phyloP scores from a whole-genome alignment of 2,888 invertebrate genomes.

The Harpalus rufipes region DNA sequence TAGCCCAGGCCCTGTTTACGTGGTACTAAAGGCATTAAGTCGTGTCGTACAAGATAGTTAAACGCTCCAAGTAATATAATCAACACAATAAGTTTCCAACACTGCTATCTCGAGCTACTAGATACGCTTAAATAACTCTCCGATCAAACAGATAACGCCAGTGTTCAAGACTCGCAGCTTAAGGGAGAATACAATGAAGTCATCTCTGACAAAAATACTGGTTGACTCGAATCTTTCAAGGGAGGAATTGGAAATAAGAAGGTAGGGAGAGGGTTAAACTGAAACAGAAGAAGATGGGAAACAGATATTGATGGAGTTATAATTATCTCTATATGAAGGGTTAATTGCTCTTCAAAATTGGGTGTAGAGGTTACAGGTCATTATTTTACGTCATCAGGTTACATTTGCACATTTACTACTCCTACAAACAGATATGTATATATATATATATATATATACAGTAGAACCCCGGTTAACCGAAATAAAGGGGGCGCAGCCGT shows the following conservation, averaged over 20 bases:
- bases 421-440: no score
- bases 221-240: not conserved
- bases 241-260: not conserved
- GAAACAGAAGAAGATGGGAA: not conserved
- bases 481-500: no score
- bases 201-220: constrained; percentile 29
- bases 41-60: constrained; percentile 46
- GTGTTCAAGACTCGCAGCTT: constrained; percentile 1
- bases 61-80: constrained; percentile 56
- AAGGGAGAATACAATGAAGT: constrained; percentile 13
- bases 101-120: constrained; percentile 43
- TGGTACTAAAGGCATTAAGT: constrained; percentile 32
- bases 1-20: constrained; percentile 10
- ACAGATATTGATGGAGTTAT: not conserved
- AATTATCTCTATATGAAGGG: not conserved
- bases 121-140: constrained; percentile 55
- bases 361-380: no score
- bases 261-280: not conserved
- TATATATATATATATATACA: no score
- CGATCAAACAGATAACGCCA: constrained; percentile 54
- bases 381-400: no score
- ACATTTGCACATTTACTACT: no score
- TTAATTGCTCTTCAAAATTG: no score
- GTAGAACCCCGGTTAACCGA: no score
- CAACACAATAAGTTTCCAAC: constrained; percentile 59